Evolutionary conservation across 1,140 invertebrate species (phyloP).

Genomic region (Rhizoglyphus robini): DNA sequence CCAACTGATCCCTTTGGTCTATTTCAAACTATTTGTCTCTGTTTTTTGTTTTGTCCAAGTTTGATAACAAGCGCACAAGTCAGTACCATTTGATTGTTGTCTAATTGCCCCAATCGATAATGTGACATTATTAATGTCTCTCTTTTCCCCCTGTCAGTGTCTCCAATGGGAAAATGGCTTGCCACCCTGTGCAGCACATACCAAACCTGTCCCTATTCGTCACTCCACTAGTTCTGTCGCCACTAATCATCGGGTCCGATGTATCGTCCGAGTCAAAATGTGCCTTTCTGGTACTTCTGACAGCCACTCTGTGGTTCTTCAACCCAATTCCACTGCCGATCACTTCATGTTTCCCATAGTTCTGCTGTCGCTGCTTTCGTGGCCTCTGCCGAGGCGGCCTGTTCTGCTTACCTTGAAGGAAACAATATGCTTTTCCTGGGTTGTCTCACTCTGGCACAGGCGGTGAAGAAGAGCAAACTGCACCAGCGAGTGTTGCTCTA

Average conservation of each 20-base stretch:
- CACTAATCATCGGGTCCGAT: neutral
- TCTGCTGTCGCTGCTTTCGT: slow-evolving; percentile 34
- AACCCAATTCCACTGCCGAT: slow-evolving; percentile 39
- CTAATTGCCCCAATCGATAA: too few species aligned
- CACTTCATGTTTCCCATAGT: slow-evolving; percentile 38
- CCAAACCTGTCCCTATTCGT: neutral
- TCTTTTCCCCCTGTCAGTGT: too few species aligned
- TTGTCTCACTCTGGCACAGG: slow-evolving; percentile 60
- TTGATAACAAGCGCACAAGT: too few species aligned
- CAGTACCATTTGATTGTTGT: too few species aligned
- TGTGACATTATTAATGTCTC: too few species aligned
- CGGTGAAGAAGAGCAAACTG: slow-evolving; percentile 66
- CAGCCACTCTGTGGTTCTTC: slow-evolving; percentile 37
- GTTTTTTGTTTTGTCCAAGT: too few species aligned
- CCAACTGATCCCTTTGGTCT: too few species aligned
- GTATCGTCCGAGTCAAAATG: slow-evolving; percentile 37
- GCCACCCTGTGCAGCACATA: too few species aligned
- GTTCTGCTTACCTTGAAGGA: slow-evolving; percentile 53
- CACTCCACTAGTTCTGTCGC: neutral
- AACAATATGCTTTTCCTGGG: slow-evolving; percentile 53
- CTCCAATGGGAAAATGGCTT: too few species aligned
- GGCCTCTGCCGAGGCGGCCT: slow-evolving; percentile 45
- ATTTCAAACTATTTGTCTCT: too few species aligned
- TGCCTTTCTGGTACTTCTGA: slow-evolving; percentile 37
- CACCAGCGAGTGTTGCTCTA: slow-evolving; percentile 51